A percentile compares a stretch with the other conserved stretches of the same genome.
phyloP scores from a whole-genome alignment of 1,140 invertebrate genomes.

The Spodoptera frugiperda region DNA sequence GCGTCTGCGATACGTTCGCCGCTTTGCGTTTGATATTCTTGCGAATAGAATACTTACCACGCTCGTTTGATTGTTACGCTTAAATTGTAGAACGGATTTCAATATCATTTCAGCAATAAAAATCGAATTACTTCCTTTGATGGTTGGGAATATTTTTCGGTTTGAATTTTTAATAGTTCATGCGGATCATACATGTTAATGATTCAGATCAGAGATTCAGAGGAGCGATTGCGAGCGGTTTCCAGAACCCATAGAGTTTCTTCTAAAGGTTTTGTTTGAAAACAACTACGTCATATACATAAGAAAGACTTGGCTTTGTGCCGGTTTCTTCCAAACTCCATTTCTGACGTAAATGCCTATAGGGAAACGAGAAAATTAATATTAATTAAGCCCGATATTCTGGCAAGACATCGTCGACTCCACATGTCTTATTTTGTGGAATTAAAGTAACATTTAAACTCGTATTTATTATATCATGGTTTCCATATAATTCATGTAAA shows the following conservation, averaged over 20 bases:
- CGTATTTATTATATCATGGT: background rate
- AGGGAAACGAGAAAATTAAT: conserved; percentile 55
- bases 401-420: conserved; percentile 49
- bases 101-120: conserved; percentile 32
- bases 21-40: background rate
- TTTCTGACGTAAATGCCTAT: conserved; percentile 16
- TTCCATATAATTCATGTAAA: conserved; percentile 3
- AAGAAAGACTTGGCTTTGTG: conserved; percentile 44
- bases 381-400: conserved; percentile 41
- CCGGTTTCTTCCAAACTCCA: conserved; percentile 19
- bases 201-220: conserved; percentile 46
- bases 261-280: conserved; percentile 33
- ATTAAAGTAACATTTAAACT: conserved; percentile 45
- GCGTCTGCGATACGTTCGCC: background rate
- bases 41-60: background rate
- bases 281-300: conserved; percentile 32
- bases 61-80: conserved; percentile 7
- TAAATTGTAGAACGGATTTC: conserved; percentile 34
- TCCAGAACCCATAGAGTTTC: conserved; percentile 38
- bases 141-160: background rate
- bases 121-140: conserved; percentile 11
- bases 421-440: conserved; percentile 56
- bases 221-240: conserved; percentile 24
- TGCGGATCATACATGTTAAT: conserved; percentile 41
- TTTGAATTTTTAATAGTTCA: conserved; percentile 16